These are phyloP conservation scores for Merops nubicus DNA, from an alignment of 2,113 vertebrate species.

Conservation along the genomic window DNA sequence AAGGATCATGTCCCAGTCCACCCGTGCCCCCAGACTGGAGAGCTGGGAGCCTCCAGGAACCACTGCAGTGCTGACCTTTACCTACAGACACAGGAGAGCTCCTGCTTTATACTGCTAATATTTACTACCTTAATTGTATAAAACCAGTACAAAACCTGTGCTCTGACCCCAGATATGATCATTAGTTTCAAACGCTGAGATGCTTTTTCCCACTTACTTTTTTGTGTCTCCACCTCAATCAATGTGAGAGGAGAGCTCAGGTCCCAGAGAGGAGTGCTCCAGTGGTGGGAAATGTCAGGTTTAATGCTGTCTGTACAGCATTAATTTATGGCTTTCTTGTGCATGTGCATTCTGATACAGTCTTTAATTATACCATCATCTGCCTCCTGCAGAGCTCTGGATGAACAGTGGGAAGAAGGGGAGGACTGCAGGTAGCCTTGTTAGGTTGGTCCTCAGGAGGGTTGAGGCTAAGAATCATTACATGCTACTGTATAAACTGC, in stretches of 20 bases:
- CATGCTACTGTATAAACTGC: neutral
- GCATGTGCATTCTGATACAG: constrained; percentile 18
- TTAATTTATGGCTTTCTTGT: neutral
- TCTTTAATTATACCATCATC: constrained; percentile 27
- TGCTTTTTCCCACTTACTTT: neutral
- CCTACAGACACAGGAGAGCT: neutral
- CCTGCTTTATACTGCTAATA: neutral
- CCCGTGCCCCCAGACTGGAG: neutral
- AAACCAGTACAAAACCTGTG: neutral
- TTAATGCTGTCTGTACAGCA: neutral
- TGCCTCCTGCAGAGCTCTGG: constrained; percentile 19
- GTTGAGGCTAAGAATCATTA: constrained; percentile 1
- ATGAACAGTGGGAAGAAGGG: neutral
- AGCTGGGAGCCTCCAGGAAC: neutral
- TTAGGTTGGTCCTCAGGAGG: neutral
- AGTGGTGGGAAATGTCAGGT: neutral
- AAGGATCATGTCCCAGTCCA: neutral
- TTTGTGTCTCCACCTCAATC: neutral
- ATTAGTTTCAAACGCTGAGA: neutral
- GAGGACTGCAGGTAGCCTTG: constrained; percentile 7
- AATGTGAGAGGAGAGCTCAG: neutral
- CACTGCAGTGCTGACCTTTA: neutral
- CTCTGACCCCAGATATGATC: neutral
- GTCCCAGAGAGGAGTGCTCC: neutral
- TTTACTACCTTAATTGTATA: neutral